A percentile compares a stretch with the other conserved stretches of the same genome.
phyloP scores from a whole-genome alignment of 2,113 vertebrate species.

The Polypterus bichir region DNA sequence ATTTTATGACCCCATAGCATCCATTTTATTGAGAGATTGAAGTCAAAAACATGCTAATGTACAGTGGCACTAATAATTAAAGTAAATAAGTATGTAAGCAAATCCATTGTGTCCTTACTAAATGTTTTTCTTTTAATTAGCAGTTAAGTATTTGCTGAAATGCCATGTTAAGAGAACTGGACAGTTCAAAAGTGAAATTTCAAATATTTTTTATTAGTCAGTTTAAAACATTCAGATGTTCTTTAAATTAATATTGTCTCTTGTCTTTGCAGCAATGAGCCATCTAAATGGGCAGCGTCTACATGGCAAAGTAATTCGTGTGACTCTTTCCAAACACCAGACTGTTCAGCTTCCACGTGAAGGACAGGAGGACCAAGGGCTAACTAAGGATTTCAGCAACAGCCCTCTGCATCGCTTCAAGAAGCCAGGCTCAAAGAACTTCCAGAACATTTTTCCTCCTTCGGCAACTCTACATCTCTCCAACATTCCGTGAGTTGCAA shows the following conservation, averaged over 20 bases:
- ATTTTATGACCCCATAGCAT: too few relatives aligned
- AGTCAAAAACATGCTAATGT: too few relatives aligned
- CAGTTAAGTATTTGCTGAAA: neutral
- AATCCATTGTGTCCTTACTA: too few relatives aligned
- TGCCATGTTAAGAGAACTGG: neutral
- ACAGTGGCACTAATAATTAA: too few relatives aligned
- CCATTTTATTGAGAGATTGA: too few relatives aligned
- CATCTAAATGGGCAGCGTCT: slow-evolving; percentile 64
- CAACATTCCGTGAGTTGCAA: slow-evolving; percentile 68
- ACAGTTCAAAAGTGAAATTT: neutral
- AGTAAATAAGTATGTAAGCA: too few relatives aligned
- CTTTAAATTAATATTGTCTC: neutral
- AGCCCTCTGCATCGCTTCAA: slow-evolving; percentile 74
- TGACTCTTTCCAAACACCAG: slow-evolving; percentile 61
- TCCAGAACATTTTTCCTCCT: slow-evolving; percentile 67
- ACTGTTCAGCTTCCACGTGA: slow-evolving; percentile 58
- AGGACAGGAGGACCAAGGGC: slow-evolving; percentile 52
- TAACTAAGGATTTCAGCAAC: slow-evolving; percentile 68
- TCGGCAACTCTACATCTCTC: slow-evolving; percentile 71
- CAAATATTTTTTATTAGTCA: neutral
- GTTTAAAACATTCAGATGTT: neutral
- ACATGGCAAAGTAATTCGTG: slow-evolving; percentile 56
- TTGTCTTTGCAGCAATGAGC: slow-evolving; percentile 50
- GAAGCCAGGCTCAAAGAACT: slow-evolving; percentile 63
- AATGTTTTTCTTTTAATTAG: too few relatives aligned